Conservation (phyloP, 30 jellyfish, hydroid and myxozoan species). For the Pelagia noctiluca region DNA sequence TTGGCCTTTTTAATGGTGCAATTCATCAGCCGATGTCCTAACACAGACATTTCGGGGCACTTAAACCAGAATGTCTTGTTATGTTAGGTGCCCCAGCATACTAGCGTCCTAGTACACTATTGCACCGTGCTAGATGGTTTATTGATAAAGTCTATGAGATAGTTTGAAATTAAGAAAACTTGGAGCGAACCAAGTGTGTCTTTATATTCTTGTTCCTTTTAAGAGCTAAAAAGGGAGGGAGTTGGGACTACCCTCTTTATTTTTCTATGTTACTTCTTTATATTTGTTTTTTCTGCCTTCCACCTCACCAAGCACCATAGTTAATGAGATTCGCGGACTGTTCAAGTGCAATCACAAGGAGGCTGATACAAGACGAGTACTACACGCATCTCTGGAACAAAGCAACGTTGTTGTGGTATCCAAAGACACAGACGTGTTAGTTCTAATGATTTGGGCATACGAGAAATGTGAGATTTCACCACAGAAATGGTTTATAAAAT, state of each 20-base stretch:
- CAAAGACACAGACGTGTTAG: constrained; percentile 59
- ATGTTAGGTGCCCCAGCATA: too few relatives aligned
- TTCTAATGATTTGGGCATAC: constrained; percentile 51
- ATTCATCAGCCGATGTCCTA: too few relatives aligned
- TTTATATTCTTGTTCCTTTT: too few relatives aligned
- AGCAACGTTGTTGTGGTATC: constrained; percentile 56
- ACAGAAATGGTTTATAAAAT: constrained; percentile 67
- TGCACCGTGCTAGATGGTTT: not conserved
- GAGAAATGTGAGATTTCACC: constrained; percentile 11
- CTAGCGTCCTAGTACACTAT: too few relatives aligned
- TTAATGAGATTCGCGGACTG: constrained; percentile 21
- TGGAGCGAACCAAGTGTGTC: too few relatives aligned
- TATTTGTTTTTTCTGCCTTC: too few relatives aligned
- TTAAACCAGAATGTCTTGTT: too few relatives aligned
- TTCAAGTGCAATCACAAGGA: constrained; percentile 53
- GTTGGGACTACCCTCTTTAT: not conserved
- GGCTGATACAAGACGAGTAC: constrained; percentile 66
- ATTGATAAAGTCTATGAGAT: too few relatives aligned
- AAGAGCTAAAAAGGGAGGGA: constrained; percentile 25
- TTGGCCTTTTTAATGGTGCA: too few relatives aligned
- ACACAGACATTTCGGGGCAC: too few relatives aligned
- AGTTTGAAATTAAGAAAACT: too few relatives aligned
- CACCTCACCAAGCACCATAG: not conserved
- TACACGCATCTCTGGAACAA: constrained; percentile 24
- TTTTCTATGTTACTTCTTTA: too few relatives aligned